These are phyloP conservation scores for Sericinus montela DNA, from an alignment of 2,888 invertebrate genomes.

Conservation along the genomic window DNA sequence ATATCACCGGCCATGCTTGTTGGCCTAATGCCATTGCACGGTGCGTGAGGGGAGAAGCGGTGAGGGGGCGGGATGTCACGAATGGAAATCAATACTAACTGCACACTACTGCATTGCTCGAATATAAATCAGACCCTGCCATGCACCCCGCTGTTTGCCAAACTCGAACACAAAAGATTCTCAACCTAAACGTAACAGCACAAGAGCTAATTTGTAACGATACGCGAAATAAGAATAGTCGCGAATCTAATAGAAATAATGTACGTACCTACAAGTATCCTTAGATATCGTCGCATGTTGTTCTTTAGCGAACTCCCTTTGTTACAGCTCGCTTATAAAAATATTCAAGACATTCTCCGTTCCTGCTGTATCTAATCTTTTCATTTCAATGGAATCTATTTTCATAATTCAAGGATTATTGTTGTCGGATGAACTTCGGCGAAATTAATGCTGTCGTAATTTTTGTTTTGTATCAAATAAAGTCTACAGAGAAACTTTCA, in stretches of 20 bases:
- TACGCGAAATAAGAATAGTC: constrained; percentile 36
- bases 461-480: constrained; percentile 1
- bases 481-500: background rate
- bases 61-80: constrained; percentile 43
- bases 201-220: constrained; percentile 28
- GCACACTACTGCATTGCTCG: constrained; percentile 79
- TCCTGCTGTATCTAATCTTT: constrained; percentile 20
- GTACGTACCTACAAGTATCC: constrained; percentile 39
- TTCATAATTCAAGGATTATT: constrained; percentile 15
- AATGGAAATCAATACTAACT: constrained; percentile 80
- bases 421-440: background rate
- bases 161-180: constrained; percentile 38
- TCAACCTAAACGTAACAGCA: constrained; percentile 28
- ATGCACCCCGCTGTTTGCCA: constrained; percentile 62
- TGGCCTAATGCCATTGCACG: constrained; percentile 66
- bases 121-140: constrained; percentile 74
- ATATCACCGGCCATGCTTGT: constrained; percentile 33
- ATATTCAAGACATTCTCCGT: constrained; percentile 19
- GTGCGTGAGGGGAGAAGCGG: constrained; percentile 70
- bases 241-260: constrained; percentile 51
- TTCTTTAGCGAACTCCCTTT: constrained; percentile 29
- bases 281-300: constrained; percentile 34
- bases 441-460: constrained; percentile 17
- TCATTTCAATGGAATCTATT: constrained; percentile 18
- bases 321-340: constrained; percentile 24